Conservation (phyloP, 2,888 invertebrate species). For the Xylota sylvarum region DNA sequence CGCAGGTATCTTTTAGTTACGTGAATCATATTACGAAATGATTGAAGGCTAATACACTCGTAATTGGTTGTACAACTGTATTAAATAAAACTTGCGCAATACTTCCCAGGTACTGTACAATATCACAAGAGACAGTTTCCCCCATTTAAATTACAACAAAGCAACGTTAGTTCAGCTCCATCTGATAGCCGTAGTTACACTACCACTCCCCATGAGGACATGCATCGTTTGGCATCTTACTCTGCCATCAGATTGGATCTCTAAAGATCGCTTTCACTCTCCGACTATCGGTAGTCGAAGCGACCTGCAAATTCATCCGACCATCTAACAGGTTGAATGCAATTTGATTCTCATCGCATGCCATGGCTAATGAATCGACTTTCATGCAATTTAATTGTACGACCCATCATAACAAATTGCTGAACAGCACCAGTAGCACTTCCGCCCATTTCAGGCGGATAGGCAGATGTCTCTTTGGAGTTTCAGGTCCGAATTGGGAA, state of each 20-base stretch:
- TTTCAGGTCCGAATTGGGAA: neutral
- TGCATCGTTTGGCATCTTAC: slow-evolving; percentile 22
- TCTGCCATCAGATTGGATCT: neutral
- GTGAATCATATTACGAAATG: too few species aligned
- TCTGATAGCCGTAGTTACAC: neutral
- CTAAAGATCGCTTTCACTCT: slow-evolving; percentile 31
- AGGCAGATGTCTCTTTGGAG: neutral
- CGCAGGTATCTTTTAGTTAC: too few species aligned
- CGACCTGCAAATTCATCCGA: slow-evolving; percentile 7
- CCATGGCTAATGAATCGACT: neutral
- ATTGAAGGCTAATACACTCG: neutral
- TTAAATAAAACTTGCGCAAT: neutral
- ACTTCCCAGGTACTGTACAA: neutral
- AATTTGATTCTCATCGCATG: slow-evolving; percentile 26
- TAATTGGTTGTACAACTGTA: neutral
- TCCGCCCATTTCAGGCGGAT: neutral
- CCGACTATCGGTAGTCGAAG: neutral
- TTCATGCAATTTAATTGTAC: slow-evolving; percentile 31
- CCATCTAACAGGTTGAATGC: slow-evolving; percentile 23
- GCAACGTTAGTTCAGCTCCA: slow-evolving; percentile 1
- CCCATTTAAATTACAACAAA: neutral
- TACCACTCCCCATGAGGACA: slow-evolving; percentile 32
- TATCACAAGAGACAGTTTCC: neutral
- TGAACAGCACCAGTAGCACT: neutral
- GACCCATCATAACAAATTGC: slow-evolving; percentile 14